Conservation (phyloP, 30 jellyfish, hydroid and myxozoan genomes). For the Aurelia sp. region DNA sequence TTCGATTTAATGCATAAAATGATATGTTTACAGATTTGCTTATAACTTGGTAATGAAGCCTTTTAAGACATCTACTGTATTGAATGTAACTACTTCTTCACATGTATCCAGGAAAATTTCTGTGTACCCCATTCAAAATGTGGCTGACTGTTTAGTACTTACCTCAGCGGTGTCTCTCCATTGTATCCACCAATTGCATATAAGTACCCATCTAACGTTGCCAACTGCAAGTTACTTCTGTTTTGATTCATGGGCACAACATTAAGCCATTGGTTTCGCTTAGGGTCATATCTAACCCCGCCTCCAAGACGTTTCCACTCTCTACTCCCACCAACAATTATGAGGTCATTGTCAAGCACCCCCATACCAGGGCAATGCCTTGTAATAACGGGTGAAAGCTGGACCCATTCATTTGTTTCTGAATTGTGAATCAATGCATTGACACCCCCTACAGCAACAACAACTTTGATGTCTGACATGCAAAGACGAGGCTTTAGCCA, state of each 20-base stretch:
- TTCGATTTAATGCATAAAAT: too few species aligned
- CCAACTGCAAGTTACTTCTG: slow-evolving; percentile 90
- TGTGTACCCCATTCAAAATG: too few species aligned
- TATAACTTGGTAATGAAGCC: too few species aligned
- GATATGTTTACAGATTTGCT: too few species aligned
- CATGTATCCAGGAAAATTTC: too few species aligned
- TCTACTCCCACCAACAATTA: slow-evolving; percentile 94
- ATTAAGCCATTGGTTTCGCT: slow-evolving; percentile 71
- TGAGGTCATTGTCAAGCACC: slow-evolving; percentile 55
- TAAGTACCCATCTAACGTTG: slow-evolving; percentile 72
- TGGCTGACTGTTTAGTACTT: neutral
- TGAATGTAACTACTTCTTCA: too few species aligned
- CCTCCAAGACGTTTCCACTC: slow-evolving; percentile 92
- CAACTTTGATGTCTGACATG: slow-evolving; percentile 64
- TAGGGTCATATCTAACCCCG: slow-evolving; percentile 80
- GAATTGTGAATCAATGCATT: slow-evolving; percentile 69
- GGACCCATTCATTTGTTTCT: slow-evolving; percentile 76
- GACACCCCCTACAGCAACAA: slow-evolving; percentile 97
- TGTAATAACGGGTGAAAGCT: slow-evolving; percentile 76
- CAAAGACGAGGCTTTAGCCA: slow-evolving; percentile 86
- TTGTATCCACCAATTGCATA: slow-evolving; percentile 98
- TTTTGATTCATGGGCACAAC: slow-evolving; percentile 75
- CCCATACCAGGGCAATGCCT: slow-evolving; percentile 98
- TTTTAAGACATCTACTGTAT: too few species aligned
- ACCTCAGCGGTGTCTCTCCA: slow-evolving; percentile 92